Base-by-base conservation (phyloP, 2,888 invertebrate genomes). In the Drosophila meridiana region DNA sequence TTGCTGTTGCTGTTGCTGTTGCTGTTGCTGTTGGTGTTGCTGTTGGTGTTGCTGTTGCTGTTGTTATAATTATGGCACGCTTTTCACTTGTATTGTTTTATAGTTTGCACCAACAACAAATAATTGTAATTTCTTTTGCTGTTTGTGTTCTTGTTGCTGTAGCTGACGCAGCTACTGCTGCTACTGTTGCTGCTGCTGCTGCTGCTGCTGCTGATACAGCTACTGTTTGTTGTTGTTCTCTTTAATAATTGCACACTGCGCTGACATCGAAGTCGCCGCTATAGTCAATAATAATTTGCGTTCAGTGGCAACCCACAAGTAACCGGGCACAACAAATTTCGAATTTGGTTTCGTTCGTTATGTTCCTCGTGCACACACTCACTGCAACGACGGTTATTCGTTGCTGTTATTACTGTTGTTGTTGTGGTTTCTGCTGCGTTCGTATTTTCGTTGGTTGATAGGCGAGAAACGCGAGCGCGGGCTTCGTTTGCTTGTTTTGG, bases 51-150 rank as follows among this genome's bases (percentile, higher is more conserved):
- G 38, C 14, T 66, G 45, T 62, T 68, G 57, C 61, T 64, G 56
- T 70, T 69, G 52, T 65, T 86, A 71, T 73, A 74, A 79, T 83
- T 83, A 89, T 85, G 78, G 73, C 86, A 89, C 83, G 76, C 83
- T 86, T 81, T 68, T 71, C 73, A 87, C 76, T 87, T 87, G 32
- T 62, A 56, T 73, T 71, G 71, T 83, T 77, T 80, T 73, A 66
- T 70, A 20, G 48, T 26, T 9, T 52, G 11, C 47, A 32, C 20
- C 43, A 28, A 32, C 14, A 11, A 28, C 38, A 32, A 34, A 40
- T 70, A 79, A 63, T 80, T 77, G 61, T 20, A 48, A 38, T 53
- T 60, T 67, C 34, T 43, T 43, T 43, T 48, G 26, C 20, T 55
- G 50, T 36, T 75, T 34, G n/a, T 58, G 38, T 50, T 62, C 26